Base-by-base conservation (phyloP, 37 sponge, comb jelly and placozoan genomes). In the Ephydatia muelleri region DNA sequence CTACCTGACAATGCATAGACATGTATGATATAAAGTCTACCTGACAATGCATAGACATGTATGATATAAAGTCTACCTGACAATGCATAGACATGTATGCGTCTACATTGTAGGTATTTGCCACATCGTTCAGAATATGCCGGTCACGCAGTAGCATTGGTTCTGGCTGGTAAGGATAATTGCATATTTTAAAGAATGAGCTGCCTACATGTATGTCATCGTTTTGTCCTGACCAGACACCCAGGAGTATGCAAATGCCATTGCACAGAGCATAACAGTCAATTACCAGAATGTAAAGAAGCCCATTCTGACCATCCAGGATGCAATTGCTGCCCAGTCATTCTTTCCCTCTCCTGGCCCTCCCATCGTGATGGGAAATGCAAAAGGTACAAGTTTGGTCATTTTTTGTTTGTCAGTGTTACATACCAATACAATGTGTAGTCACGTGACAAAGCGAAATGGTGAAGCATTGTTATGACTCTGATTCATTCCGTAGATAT, bases 121-220 rank as follows among this genome's bases (percentile, higher is more conserved):
- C n/a, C n/a, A n/a, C n/a, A n/a, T n/a, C 49, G 5, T 38, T 3
- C 86, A 0, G 67, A 80, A 70, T 94, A 85, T 84, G 87, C 92
- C 66, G 95, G 95, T 29, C 95, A 94, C 35, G 88, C 95, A 34
- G 80, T 91, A 27, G 95, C 88, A 29, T 38, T 94, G 26, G 85
- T 92, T 19, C 38, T 94, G 26, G 95, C 95, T 68, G 93, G 93
- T 92, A 22, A 30, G 75, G 67, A 11, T 21, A 9, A 8, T 8
- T 38, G 25, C 37, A 66, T 66, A 23, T 27, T 26, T 43, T 43
- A 43, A 43, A 6, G 6, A 43, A n/a, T n/a, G n/a, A 43, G 43
- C 43, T 43, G 43, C 43, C 43, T 43, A 43, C 43, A 43, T 43
- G 43, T 43, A 43, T 43, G 6, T 6, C 3, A 9, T 3, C 6